phyloP scores from a whole-genome alignment of 2,797 vertebrate genomes.

The Cossypha niveicapilla region DNA sequence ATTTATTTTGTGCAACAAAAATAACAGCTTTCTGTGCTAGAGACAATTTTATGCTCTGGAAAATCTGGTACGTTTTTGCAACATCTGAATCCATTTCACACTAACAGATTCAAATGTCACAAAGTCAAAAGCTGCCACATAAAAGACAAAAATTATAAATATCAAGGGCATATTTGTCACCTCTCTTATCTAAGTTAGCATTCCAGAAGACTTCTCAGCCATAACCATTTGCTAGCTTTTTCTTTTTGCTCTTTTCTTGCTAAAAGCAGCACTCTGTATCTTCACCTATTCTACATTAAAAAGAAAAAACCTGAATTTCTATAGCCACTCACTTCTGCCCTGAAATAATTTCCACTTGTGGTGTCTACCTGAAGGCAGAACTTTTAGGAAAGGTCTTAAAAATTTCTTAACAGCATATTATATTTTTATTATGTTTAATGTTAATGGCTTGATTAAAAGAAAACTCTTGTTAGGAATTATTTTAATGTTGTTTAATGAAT shows the following conservation, averaged over 20 bases:
- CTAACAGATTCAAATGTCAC: neutral
- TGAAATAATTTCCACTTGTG: neutral
- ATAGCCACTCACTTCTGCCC: neutral
- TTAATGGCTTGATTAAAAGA: neutral
- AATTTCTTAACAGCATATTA: neutral
- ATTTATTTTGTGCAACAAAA: slow-evolving; percentile 23
- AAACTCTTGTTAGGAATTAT: neutral
- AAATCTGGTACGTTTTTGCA: neutral
- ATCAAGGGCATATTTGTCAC: neutral
- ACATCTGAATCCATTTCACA: slow-evolving; percentile 31
- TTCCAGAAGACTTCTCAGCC: neutral
- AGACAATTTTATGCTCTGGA: neutral
- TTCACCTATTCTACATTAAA: neutral
- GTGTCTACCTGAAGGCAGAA: neutral
- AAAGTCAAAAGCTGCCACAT: neutral
- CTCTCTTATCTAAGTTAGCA: neutral
- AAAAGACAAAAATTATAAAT: neutral
- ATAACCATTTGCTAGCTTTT: neutral
- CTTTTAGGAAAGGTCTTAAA: neutral
- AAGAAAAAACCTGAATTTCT: neutral
- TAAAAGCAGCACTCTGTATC: neutral
- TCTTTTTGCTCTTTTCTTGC: neutral
- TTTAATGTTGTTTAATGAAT: neutral
- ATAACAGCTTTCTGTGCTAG: neutral
- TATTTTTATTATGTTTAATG: neutral